Base-by-base conservation (phyloP, 1,140 invertebrate genomes). In the Acromyrmex echinatior region DNA sequence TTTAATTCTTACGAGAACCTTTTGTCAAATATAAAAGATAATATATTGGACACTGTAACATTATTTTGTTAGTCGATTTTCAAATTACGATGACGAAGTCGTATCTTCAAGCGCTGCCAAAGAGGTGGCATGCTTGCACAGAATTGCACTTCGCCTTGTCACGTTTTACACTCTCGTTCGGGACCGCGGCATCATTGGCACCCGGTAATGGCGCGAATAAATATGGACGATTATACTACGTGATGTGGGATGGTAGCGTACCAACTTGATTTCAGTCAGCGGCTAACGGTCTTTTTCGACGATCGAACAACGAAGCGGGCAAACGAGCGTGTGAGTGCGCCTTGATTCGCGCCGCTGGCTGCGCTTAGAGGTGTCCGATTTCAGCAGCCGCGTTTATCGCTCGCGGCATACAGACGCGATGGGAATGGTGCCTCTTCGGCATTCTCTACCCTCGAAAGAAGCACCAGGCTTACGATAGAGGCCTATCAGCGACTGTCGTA, bases 201-300 rank as follows among this genome's bases (percentile, higher is more conserved):
- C 14, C 14, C 51, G 31, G 62, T 79, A 79, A 79, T 79, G 45
- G 65, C 66, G 56, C 39, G 70, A 60, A 84, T 74, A 84, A 84
- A 84, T 82, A 74, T 68, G 68, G 18, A 25, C 70, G 70, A 84
- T 63, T 74, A 74, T 74, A 62, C 56, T 16, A 35, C 16, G 68
- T 25, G 68, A 82, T 71, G 68, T 73, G 68, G 68, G 76, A 81
- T 81, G 63, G 35, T 86, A 45, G 51, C 63, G 25, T 80, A 68
- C 53, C 77, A 81, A 53, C 56, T 84, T 84, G 80, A 84, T 84
- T 81, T 74, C 56, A 84, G 53, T 84, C 70, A 39, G 56, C 70
- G 70, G 39, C 70, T 87, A 87, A 87, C 86, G 86, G 86, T 87
- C 80, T 85, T 85, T 87, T 71, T 86, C 86, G 86, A 82, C 56